Evolutionary conservation across 30 jellyfish, hydroid and myxozoan genomes (phyloP), one percentile per base, ranked within the genome.

Genomic region (Chironex yamaguchii): DNA sequence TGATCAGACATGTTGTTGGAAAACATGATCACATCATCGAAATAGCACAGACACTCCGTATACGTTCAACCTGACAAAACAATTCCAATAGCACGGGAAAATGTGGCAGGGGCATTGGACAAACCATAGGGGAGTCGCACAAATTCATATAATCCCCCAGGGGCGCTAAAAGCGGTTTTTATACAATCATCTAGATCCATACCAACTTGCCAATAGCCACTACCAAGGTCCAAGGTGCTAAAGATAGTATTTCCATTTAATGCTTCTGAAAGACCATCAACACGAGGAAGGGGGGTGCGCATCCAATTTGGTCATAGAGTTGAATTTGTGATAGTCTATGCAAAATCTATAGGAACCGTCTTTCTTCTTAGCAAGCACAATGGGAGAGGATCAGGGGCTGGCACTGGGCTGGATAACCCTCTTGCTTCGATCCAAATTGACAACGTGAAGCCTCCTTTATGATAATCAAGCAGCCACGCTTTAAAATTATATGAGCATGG

Each of bases 341-440:
- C 89, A 72, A 36, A 85, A 71, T 52, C 93, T 28, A 36, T 32
- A 65, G 11, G 85, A 64, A 22, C 76, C 83, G 53, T 79, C 90
- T 34, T 62, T 33, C 35, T 83, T 68, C 21, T 83, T 68, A 17
- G 71, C 93, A 24, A 83, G 79, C 1, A 79, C 92, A 13, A 81
- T 36, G 21, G 93, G 94, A 1, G 93, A 78, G 23, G 89, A 50
- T 89, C 93, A 67, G 11, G 89, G 97, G 33, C 88, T 76, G 33
- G 75, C 32, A 62, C 90, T 67, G 21, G 96, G 93, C 62, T 71
- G 82, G 22, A 77, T 79, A 27, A 87, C 62, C 33, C 80, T 92
- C 34, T 73, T 72, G n/a, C n/a, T n/a, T n/a, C n/a, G n/a, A n/a
- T n/a, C n/a, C n/a, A n/a, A n/a, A n/a, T n/a, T n/a, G n/a, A n/a